Evolutionary conservation across 2,113 vertebrate species (phyloP).

Genomic region (Salvelinus alpinus): DNA sequence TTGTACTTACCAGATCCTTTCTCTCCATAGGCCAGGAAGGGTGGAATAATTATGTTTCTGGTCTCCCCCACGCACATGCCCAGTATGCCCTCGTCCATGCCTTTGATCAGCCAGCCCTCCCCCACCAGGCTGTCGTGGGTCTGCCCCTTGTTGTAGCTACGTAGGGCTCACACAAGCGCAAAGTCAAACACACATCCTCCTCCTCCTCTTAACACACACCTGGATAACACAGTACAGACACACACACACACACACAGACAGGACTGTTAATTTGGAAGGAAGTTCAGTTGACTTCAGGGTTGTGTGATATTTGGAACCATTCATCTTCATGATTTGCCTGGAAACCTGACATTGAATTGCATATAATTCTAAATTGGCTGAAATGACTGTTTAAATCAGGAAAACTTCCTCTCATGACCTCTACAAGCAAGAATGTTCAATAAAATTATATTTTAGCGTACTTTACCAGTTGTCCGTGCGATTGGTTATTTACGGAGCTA

Average conservation of each 20-base stretch:
- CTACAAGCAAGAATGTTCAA: no score
- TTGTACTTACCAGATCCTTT: conserved; percentile 85
- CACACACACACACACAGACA: conserved; percentile 20
- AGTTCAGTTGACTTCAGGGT: no score
- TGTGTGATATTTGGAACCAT: background rate
- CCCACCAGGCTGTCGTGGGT: conserved; percentile 91
- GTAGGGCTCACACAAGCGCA: conserved; percentile 60
- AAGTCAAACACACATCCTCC: conserved; percentile 59
- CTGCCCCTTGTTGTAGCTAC: conserved; percentile 81
- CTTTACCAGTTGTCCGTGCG: no score
- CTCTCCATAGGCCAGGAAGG: conserved; percentile 92
- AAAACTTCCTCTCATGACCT: no score
- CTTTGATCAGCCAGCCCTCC: conserved; percentile 89
- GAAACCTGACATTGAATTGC: no score
- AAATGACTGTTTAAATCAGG: no score
- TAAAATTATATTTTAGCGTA: no score
- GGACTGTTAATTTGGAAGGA: conserved; percentile 28
- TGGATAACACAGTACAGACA: conserved; percentile 49
- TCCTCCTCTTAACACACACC: conserved; percentile 36
- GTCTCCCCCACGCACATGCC: conserved; percentile 96
- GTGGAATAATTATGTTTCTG: conserved; percentile 87
- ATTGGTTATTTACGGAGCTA: no score
- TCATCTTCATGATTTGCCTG: background rate
- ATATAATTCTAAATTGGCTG: no score
- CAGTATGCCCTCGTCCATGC: conserved; percentile 92